Conservation (phyloP, 2,888 invertebrate species). For the Drosophila leonis region DNA sequence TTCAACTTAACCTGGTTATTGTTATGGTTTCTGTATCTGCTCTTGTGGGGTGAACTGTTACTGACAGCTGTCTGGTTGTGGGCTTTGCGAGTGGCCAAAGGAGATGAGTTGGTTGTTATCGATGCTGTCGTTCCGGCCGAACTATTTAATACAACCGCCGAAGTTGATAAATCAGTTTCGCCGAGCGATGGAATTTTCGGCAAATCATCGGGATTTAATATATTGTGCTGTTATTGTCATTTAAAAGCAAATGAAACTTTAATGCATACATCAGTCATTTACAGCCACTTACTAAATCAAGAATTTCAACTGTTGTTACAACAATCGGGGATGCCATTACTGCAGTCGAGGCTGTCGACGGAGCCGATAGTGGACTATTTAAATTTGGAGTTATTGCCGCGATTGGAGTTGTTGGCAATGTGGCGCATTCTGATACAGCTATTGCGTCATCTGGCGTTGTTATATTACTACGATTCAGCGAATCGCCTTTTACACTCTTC, state of each 20-base stretch:
- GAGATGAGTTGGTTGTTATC: conserved; percentile 66
- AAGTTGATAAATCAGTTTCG: conserved; percentile 54
- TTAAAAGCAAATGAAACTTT: neutral
- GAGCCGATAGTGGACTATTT: conserved; percentile 57
- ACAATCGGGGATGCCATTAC: conserved; percentile 68
- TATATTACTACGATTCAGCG: conserved; percentile 18
- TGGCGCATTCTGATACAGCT: conserved; percentile 43
- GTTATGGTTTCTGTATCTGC: conserved; percentile 71
- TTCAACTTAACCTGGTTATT: conserved; percentile 74
- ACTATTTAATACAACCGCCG: conserved; percentile 63
- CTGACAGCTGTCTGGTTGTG: conserved; percentile 21
- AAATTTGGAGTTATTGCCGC: conserved; percentile 47
- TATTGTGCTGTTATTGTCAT: conserved; percentile 47
- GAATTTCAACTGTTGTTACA: conserved; percentile 65
- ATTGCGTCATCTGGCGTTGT: conserved; percentile 38
- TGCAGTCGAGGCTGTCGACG: conserved; percentile 60
- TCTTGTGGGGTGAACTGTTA: conserved; percentile 59
- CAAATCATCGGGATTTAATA: conserved; percentile 57
- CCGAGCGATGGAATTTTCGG: conserved; percentile 62
- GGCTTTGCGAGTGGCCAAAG: conserved; percentile 52
- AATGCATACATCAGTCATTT: neutral
- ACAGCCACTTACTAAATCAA: conserved; percentile 50
- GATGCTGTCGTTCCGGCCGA: conserved; percentile 77
- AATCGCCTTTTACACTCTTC: conserved; percentile 32
- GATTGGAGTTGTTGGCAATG: conserved; percentile 56